Base-by-base conservation (phyloP, 1,140 invertebrate species). In the Rhynchophorus ferrugineus region DNA sequence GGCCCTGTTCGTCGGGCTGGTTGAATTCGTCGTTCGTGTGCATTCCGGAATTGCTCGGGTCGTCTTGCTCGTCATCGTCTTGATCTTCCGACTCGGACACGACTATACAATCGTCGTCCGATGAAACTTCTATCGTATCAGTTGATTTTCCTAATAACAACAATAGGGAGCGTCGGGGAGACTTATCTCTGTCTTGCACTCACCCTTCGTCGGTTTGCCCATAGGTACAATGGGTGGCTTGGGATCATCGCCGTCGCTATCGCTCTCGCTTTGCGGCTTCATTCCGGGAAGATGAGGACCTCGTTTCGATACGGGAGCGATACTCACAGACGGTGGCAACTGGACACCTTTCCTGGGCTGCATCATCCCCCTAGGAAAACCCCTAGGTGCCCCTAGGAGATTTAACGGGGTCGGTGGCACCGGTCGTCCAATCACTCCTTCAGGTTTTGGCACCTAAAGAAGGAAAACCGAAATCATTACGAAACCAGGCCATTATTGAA, bases 1-100 rank as follows among this genome's bases (percentile, higher is more conserved):
- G 75, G 2, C 95, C 95, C 66, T 92, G 81, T 49, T 90, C 85
- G 73, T 98, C 92, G 2, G 89, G 88, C 52, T 86, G 72, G 72
- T 98, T 98, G 62, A 91, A 89, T n/a, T 82, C 73, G 73, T 97
- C 93, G 63, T 93, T 93, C 1, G 87, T 87, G 62, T 90, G 87
- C 75, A 90, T 81, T 67, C 77, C 77, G 39, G 76, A 78, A 62
- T 79, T 79, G 53, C 70, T 67, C 9, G 77, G 77, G 65, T 81
- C 77, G 51, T 79, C 78, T 29, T 80, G 76, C 48, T 79, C 78
- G 49, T 79, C 78, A 37, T 81, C 78, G 3, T 77, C 77, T 52
- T 70, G 79, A 68, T 62, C 75, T 73, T 73, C 82, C 63, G 79
- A 79, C 67, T 85, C 83, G 13, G 83, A 85, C 22, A 87, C 69